These are phyloP conservation scores for Hyposoter dolosus DNA, from an alignment of 2,888 invertebrate species.

Conservation along the genomic window DNA sequence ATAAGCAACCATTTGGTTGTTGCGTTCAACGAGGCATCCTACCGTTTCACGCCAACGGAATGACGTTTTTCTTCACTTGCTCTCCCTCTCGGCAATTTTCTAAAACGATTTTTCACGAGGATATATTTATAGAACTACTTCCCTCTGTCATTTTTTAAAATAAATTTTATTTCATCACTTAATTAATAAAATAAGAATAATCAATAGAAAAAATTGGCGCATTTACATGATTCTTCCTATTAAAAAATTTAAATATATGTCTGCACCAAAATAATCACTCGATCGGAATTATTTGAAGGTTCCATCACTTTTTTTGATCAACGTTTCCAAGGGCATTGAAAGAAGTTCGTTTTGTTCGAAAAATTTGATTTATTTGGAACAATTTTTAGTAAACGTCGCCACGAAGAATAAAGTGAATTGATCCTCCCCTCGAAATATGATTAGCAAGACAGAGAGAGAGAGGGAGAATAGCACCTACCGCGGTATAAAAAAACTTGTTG, in stretches of 20 bases:
- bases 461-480: constrained; percentile 24
- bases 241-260: background rate
- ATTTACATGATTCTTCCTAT: background rate
- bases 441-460: background rate
- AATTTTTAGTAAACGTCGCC: background rate
- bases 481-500: constrained; percentile 46
- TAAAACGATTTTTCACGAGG: background rate
- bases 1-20: constrained; percentile 48
- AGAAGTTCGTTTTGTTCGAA: background rate
- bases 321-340: background rate
- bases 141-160: background rate
- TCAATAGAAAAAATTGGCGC: background rate
- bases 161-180: background rate
- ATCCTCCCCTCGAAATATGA: background rate
- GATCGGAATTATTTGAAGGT: background rate
- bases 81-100: background rate
- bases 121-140: background rate
- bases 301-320: background rate
- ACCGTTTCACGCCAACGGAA: constrained; percentile 26
- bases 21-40: constrained; percentile 50
- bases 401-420: background rate
- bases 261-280: background rate
- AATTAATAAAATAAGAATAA: background rate
- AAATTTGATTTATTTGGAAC: background rate
- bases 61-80: constrained; percentile 14